phyloP scores from a whole-genome alignment of 2,888 invertebrate genomes.

The Marronus borbonicus region DNA sequence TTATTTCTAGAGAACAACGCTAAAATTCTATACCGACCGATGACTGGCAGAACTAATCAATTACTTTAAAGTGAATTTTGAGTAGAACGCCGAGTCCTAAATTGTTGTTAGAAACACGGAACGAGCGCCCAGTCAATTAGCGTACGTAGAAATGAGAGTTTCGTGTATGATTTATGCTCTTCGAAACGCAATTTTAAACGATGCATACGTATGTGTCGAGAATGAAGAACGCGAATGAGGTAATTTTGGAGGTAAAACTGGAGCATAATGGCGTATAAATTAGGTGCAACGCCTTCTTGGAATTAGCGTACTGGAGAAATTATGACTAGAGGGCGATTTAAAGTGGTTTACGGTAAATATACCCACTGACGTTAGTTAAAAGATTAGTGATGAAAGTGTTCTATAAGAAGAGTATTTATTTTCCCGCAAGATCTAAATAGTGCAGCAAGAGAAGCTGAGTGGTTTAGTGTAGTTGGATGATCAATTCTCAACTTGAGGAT shows the following conservation, averaged over 20 bases:
- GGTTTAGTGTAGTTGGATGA: no score
- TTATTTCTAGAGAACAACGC: background rate
- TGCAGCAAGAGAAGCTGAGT: no score
- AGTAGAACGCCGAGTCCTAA: background rate
- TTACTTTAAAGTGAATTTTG: background rate
- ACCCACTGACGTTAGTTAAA: no score
- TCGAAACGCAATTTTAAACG: background rate
- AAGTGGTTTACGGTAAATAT: no score
- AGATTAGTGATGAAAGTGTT: no score
- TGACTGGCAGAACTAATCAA: slow-evolving; percentile 9
- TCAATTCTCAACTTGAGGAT: no score
- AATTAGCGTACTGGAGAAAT: background rate
- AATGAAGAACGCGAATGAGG: background rate
- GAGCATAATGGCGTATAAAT: slow-evolving; percentile 6
- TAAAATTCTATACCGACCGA: background rate
- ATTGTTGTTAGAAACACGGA: slow-evolving; percentile 1
- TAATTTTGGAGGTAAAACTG: slow-evolving; percentile 7
- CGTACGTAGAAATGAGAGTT: slow-evolving; percentile 12
- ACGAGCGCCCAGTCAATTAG: slow-evolving; percentile 4
- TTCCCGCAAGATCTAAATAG: no score
- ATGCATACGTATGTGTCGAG: background rate
- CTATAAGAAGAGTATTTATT: no score
- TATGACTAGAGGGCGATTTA: background rate
- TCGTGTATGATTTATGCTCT: background rate
- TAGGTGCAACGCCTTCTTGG: slow-evolving; percentile 6